Conservation (phyloP, 2,888 invertebrate genomes). For the Nomada lathburiana region DNA sequence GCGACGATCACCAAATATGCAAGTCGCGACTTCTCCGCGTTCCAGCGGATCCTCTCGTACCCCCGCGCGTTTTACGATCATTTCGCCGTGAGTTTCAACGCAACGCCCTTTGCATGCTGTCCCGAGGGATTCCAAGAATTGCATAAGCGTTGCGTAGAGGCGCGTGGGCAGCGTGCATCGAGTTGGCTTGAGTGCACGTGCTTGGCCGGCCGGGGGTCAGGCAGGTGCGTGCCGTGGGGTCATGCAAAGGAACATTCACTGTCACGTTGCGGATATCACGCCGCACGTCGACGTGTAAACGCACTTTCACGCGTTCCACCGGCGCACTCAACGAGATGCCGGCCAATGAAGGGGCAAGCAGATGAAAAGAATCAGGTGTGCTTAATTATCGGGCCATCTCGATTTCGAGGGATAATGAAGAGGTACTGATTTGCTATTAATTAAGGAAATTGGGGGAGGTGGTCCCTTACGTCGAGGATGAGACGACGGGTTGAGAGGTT, state of each 20-base stretch:
- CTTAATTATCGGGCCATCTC: constrained; percentile 14
- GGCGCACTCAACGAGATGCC: not conserved
- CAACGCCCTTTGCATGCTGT: constrained; percentile 58
- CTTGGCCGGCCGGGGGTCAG: constrained; percentile 77
- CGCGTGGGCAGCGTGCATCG: constrained; percentile 75
- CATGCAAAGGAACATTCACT: constrained; percentile 74
- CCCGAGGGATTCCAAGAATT: constrained; percentile 70
- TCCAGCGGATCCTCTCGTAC: constrained; percentile 15
- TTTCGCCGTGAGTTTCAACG: constrained; percentile 20
- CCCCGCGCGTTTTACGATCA: constrained; percentile 50
- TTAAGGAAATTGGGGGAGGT: constrained; percentile 3
- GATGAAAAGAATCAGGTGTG: constrained; percentile 8
- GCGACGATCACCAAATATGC: constrained; percentile 8
- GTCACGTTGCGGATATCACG: constrained; percentile 70
- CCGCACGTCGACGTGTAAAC: constrained; percentile 59
- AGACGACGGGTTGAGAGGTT: not conserved
- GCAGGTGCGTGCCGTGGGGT: constrained; percentile 81
- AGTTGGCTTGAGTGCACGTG: constrained; percentile 65
- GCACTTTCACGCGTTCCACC: constrained; percentile 63
- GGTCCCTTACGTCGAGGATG: not conserved
- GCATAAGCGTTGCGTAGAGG: constrained; percentile 73
- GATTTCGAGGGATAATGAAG: constrained; percentile 22
- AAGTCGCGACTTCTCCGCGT: constrained; percentile 22
- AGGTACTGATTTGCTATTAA: constrained; percentile 33
- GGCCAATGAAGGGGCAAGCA: not conserved